phyloP scores from a whole-genome alignment of 2,888 invertebrate genomes.

The Eupithecia pulchellata region DNA sequence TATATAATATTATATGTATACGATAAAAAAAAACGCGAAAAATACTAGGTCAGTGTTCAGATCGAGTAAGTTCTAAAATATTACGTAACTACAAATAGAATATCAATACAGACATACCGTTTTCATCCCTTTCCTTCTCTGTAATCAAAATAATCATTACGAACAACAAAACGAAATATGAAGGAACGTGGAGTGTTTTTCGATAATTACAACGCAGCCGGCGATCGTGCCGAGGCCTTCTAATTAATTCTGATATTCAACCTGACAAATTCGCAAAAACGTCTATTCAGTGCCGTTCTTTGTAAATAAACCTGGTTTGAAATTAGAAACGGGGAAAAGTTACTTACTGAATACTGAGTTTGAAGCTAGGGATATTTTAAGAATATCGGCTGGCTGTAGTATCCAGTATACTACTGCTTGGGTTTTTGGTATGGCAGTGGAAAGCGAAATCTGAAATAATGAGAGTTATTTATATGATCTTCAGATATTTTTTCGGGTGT shows the following conservation, averaged over 20 bases:
- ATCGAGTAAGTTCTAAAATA: too few species aligned
- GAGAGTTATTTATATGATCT: too few species aligned
- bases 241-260: constrained; percentile 60
- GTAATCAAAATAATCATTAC: constrained; percentile 14
- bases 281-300: constrained; percentile 47
- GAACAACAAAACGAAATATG: constrained; percentile 51
- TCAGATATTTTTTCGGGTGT: too few species aligned
- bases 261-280: constrained; percentile 53
- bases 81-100: too few species aligned
- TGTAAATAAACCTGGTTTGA: constrained; percentile 47
- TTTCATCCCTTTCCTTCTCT: constrained; percentile 2
- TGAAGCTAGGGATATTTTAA: constrained; percentile 25
- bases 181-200: constrained; percentile 47
- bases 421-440: too few species aligned
- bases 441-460: too few species aligned
- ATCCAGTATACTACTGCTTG: too few species aligned
- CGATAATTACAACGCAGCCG: constrained; percentile 55
- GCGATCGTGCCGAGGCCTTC: constrained; percentile 41
- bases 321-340: constrained; percentile 45
- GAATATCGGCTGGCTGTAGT: too few species aligned
- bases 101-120: neutral
- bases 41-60: too few species aligned
- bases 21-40: too few species aligned
- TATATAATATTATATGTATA: too few species aligned
- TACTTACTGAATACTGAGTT: constrained; percentile 39